Percentiles rank a stretch among this genome's conserved stretches.
phyloP scores from a whole-genome alignment of 37 sponge, comb jelly and placozoan genomes.

The Corticium candelabrum region DNA sequence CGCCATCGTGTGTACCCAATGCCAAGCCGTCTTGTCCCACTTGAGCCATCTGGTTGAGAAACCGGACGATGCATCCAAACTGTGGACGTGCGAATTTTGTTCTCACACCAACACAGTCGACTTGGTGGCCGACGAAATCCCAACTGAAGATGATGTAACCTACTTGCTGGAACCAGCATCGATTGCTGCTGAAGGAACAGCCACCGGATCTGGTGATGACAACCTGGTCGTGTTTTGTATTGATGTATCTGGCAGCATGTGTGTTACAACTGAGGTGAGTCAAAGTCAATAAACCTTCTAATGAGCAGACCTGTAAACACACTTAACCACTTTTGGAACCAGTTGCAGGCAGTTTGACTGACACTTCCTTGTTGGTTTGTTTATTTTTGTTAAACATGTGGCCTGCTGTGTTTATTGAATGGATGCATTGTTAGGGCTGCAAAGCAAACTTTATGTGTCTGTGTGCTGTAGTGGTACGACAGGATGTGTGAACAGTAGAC shows the following conservation, averaged over 20 bases:
- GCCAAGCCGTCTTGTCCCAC: constrained; percentile 57
- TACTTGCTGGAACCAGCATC: constrained; percentile 43
- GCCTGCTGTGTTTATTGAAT: too few relatives aligned
- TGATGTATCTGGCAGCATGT: constrained; percentile 83
- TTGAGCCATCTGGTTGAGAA: constrained; percentile 23
- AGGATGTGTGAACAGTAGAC: too few relatives aligned
- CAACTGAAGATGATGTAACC: constrained; percentile 56
- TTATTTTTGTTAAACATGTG: too few relatives aligned
- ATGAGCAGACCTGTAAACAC: too few relatives aligned
- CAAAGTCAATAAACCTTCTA: too few relatives aligned
- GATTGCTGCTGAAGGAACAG: background rate
- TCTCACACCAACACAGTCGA: constrained; percentile 54
- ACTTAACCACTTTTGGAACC: too few relatives aligned
- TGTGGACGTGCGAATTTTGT: constrained; percentile 86
- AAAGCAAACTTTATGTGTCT: too few relatives aligned
- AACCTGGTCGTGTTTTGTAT: constrained; percentile 67
- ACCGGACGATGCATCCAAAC: constrained; percentile 31
- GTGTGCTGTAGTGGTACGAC: too few relatives aligned
- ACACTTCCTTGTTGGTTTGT: too few relatives aligned
- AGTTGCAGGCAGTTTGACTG: too few relatives aligned
- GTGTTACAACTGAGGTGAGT: constrained; percentile 78
- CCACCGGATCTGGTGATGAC: constrained; percentile 20
- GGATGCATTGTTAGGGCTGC: too few relatives aligned
- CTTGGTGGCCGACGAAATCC: constrained; percentile 62
- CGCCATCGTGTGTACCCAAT: constrained; percentile 49